Evolutionary conservation across 2,113 vertebrate species (phyloP), one percentile per base, ranked within the genome.

Genomic region (Actenoides lindsayi): DNA sequence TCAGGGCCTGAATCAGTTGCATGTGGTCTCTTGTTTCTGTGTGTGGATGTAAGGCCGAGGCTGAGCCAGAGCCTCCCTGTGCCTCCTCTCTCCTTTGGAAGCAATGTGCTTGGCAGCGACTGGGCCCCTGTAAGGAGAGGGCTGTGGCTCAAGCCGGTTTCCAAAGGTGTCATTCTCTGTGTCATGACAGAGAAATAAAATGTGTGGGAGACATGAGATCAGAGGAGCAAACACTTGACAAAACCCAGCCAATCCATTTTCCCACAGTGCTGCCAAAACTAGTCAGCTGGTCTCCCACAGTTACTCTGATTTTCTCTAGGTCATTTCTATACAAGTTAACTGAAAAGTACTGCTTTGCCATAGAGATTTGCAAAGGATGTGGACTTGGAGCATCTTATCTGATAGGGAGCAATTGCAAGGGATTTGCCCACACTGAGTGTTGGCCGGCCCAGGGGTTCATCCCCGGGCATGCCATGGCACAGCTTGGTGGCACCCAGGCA

Each of bases 51-150:
- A 15, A 11, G 37, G 33, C 50, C 15, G 13, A 7, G 28, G 35
- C 68, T 31, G 69, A 86, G 42, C 35, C 33, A 8, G 25, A 6
- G 53, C 76, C 6, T 27, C 25, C 7, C 76, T 16, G 13, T 7
- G 46, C 35, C 35, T 95, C 23, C 27, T 51, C 23, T 62, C 37
- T 41, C 27, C 12, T 27, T 13, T 28, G 57, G 59, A 20, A 69
- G 19, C 1, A 3, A 3, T 27, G 23, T 8, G 16, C 64, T 63
- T 5, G 6, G 41, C 78, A 60, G 46, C 0, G 2, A 2, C 59
- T 21, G 44, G 28, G 69, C 31, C 37, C 44, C 11, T 0, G 8
- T 21, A 13, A 31, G 25, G 60, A 46, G 37, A 14, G 33, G 65
- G 25, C 44, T 67, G 41, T 54, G n/a, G 18, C 60, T 78, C 30